phyloP scores from a whole-genome alignment of 2,888 invertebrate species.

The Orchesellides sinensis region DNA sequence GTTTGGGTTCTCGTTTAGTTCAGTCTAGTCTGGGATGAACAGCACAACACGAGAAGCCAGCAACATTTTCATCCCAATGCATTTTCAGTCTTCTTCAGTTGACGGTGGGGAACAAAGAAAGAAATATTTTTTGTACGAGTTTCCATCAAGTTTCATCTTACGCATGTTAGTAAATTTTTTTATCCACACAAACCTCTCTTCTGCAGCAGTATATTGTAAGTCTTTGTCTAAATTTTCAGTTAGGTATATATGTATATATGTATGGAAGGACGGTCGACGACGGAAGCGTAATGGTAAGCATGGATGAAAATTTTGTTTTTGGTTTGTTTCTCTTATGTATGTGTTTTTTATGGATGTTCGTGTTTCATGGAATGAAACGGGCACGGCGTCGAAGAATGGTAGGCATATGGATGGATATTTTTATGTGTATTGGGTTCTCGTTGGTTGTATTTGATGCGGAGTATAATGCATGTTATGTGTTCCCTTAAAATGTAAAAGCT shows the following conservation, averaged over 20 bases:
- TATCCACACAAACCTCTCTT: slow-evolving; percentile 3
- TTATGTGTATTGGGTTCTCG: slow-evolving; percentile 8
- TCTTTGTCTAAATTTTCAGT: not conserved
- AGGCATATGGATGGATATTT: slow-evolving; percentile 6
- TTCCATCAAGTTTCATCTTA: slow-evolving; percentile 33
- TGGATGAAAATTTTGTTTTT: slow-evolving; percentile 12
- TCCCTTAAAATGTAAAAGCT: too few species aligned
- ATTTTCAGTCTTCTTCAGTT: too few species aligned
- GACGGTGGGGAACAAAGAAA: slow-evolving; percentile 46
- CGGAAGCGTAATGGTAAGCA: too few species aligned
- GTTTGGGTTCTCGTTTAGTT: too few species aligned
- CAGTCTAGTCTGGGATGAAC: too few species aligned
- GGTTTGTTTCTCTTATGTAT: not conserved
- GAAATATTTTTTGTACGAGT: slow-evolving; percentile 27
- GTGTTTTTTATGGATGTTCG: not conserved
- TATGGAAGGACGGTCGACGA: not conserved
- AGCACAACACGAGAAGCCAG: too few species aligned
- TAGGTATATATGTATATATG: not conserved
- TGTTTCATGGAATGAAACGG: not conserved
- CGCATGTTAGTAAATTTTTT: slow-evolving; percentile 35
- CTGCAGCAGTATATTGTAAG: not conserved
- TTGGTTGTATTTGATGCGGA: too few species aligned
- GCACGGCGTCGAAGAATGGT: not conserved
- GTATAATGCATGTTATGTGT: too few species aligned
- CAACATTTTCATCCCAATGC: too few species aligned